A percentile compares a stretch with the other conserved stretches of the same genome.
phyloP scores from a whole-genome alignment of 2,113 vertebrate genomes.

The Daboia siamensis region DNA sequence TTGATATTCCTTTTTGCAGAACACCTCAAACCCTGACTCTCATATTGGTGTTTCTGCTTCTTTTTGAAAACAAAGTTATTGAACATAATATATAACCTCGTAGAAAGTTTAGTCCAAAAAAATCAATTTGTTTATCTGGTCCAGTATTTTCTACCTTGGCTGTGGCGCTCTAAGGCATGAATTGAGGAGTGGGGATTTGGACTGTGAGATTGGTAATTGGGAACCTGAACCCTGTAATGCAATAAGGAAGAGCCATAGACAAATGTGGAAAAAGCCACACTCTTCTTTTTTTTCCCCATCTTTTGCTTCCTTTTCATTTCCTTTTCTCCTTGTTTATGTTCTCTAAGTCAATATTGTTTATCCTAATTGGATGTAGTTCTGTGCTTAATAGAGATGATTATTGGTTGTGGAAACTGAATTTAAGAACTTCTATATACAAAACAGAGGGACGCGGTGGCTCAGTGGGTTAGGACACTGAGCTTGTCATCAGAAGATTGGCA shows the following conservation, averaged over 20 bases:
- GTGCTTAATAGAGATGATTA: not conserved
- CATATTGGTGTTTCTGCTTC: not conserved
- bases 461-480: no score
- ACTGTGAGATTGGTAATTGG: not conserved
- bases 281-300: not conserved
- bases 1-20: not conserved
- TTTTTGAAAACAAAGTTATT: not conserved
- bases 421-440: not conserved
- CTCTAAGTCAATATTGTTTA: not conserved
- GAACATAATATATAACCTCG: no score
- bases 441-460: no score
- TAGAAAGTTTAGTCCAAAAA: not conserved
- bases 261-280: not conserved
- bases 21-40: not conserved
- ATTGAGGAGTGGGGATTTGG: not conserved
- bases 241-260: not conserved
- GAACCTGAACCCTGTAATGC: not conserved
- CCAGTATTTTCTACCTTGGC: not conserved
- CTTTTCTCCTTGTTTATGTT: not conserved
- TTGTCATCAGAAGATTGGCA: no score
- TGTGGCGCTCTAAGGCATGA: not conserved
- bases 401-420: not conserved
- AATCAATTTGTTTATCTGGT: not conserved
- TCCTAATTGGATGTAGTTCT: not conserved
- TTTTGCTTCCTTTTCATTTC: not conserved